phyloP scores from a whole-genome alignment of 2,113 vertebrate genomes.

The Pica pica region DNA sequence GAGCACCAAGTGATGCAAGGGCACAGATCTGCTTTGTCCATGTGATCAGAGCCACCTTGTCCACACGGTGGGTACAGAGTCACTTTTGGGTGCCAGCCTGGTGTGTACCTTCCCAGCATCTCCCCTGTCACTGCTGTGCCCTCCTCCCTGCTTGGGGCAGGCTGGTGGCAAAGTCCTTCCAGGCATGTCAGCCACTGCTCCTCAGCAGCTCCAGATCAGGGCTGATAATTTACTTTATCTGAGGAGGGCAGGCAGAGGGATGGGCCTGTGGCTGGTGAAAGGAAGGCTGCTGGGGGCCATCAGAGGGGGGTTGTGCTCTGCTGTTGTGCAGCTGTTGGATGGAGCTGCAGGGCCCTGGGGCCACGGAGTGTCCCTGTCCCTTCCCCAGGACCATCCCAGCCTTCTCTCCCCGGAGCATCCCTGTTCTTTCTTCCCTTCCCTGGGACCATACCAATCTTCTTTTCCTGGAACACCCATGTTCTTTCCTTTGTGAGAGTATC shows the following conservation, averaged over 20 bases:
- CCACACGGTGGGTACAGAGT: background rate
- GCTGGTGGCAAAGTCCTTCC: background rate
- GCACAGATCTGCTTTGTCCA: accelerated
- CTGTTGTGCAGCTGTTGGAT: background rate
- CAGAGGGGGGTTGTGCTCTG: background rate
- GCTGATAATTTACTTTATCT: background rate
- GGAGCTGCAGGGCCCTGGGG: background rate
- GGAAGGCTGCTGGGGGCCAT: background rate
- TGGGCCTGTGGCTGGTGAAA: background rate
- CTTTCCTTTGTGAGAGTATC: background rate
- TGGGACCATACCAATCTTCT: background rate
- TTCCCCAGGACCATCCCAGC: background rate
- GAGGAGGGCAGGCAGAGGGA: background rate
- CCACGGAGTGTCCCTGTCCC: background rate
- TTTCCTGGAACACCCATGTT: background rate
- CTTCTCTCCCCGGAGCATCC: background rate
- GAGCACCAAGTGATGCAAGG: accelerated
- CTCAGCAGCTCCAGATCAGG: background rate
- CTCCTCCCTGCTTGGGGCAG: background rate
- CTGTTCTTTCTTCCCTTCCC: background rate
- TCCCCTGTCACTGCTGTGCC: background rate
- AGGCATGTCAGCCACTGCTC: accelerated
- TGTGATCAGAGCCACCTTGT: background rate
- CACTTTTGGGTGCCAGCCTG: background rate
- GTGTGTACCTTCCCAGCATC: background rate